Conservation (phyloP, 2,113 vertebrate species). For the Tamias sibiricus region DNA sequence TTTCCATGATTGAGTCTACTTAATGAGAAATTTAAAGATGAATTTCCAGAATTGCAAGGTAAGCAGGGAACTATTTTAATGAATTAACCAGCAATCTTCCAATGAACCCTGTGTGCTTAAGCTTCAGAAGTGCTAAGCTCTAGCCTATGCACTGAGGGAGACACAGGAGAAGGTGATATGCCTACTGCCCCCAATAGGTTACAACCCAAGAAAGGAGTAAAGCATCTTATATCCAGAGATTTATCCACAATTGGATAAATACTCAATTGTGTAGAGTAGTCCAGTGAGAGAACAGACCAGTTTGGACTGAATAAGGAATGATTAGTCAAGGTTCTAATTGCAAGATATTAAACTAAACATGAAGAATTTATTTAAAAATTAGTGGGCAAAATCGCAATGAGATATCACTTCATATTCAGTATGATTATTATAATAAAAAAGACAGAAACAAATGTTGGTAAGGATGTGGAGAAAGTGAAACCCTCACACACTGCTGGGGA, state of each 20-base stretch:
- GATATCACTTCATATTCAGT: not conserved
- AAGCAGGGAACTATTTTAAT: conserved; percentile 6
- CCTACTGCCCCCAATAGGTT: not conserved
- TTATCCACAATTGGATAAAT: not conserved
- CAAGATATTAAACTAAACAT: conserved; percentile 49
- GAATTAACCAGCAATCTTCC: not conserved
- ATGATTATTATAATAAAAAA: not conserved
- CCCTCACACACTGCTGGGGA: not conserved
- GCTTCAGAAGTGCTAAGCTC: not conserved
- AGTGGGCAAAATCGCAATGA: not conserved
- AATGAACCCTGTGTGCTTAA: not conserved
- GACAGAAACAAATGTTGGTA: not conserved
- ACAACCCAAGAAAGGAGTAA: not conserved
- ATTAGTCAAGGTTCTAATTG: not conserved
- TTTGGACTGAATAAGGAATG: not conserved
- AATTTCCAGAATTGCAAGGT: not conserved
- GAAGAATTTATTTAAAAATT: conserved; percentile 51
- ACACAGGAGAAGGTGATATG: not conserved
- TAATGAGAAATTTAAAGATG: conserved; percentile 1
- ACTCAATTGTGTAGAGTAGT: not conserved
- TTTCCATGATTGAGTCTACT: not conserved
- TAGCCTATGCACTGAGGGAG: not conserved
- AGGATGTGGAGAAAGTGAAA: not conserved
- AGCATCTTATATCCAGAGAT: not conserved
- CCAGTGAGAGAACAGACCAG: not conserved